These are phyloP conservation scores for Scelioninae gen. 1 DNA, from an alignment of 2,888 invertebrate species.

Conservation along the genomic window DNA sequence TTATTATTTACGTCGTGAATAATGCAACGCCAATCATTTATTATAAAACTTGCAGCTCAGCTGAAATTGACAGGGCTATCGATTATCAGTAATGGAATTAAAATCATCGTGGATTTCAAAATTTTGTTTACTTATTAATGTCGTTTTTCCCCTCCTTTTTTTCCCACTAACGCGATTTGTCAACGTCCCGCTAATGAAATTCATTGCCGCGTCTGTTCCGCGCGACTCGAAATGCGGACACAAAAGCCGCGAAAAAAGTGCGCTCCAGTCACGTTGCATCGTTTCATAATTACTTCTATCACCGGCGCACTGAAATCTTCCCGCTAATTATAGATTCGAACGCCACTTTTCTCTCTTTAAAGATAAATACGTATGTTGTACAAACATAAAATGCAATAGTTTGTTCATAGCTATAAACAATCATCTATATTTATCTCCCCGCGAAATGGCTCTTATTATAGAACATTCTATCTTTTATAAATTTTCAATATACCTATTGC, in stretches of 20 bases:
- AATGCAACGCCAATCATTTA: constrained; percentile 68
- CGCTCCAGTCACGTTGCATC: constrained; percentile 56
- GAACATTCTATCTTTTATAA: constrained; percentile 55
- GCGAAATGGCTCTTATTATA: constrained; percentile 61
- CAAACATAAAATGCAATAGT: constrained; percentile 64
- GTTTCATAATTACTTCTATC: constrained; percentile 66
- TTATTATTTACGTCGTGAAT: constrained; percentile 62
- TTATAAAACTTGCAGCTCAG: constrained; percentile 60
- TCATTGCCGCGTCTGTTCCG: constrained; percentile 29
- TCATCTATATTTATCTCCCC: constrained; percentile 64
- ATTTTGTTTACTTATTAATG: constrained; percentile 59
- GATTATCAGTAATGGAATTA: constrained; percentile 67
- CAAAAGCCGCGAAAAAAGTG: constrained; percentile 30
- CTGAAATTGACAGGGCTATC: constrained; percentile 63
- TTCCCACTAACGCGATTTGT: constrained; percentile 44
- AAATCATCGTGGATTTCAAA: constrained; percentile 56
- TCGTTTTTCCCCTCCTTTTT: constrained; percentile 49
- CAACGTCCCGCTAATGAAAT: constrained; percentile 49
- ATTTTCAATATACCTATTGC: constrained; percentile 55
- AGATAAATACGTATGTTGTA: constrained; percentile 54
- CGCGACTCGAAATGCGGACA: not conserved
- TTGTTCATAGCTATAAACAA: constrained; percentile 63
- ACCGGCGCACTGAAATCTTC: constrained; percentile 54
- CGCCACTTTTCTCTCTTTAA: constrained; percentile 61
- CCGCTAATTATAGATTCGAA: constrained; percentile 65